Evolutionary conservation across 2,113 vertebrate species (phyloP), one percentile per base, ranked within the genome.

Genomic region (Hyla sarda): DNA sequence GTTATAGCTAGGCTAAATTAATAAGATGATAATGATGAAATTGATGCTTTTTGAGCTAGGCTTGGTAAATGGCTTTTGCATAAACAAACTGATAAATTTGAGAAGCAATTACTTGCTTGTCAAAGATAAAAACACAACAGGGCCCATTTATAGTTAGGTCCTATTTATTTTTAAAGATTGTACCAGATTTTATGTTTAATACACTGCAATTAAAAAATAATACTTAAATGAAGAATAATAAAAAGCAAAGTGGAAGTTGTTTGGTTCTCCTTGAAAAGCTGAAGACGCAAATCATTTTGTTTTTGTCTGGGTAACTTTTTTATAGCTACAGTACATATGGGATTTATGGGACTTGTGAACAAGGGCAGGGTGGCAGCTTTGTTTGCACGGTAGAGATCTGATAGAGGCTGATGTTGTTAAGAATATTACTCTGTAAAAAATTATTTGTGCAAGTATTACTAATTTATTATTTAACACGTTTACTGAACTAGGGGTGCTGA

Each of bases 11-110:
- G 94, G 93, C 95, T 95, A 95, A 96, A 96, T 96, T 96, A 96
- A 96, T 96, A 96, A 95, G 94, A 96, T 95, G 94, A 95, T 95
- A 96, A 96, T 95, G 95, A 96, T 95, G 95, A 95, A 96, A 96
- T 95, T 95, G 95, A 96, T 96, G 95, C 93, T 95, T 95, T 86
- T 95, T 95, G 94, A 95, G 95, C 94, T 93, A 94, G 94, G 95
- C 93, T 95, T 95, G 94, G 94, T 94, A 96, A 96, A 95, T 95
- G 95, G 94, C 94, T 95, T 95, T 95, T 95, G 94, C 95, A 95
- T 95, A 95, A 96, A 96, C 94, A 95, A 95, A 95, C 95, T 96
- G 95, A 96, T 96, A 96, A 95, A 96, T 96, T 95, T 95, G 94
- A 96, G 94, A 95, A 95, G 94, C 95, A 96, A 95, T 95, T 96